Base-by-base conservation (phyloP, 2,888 invertebrate species). In the Troides helena region DNA sequence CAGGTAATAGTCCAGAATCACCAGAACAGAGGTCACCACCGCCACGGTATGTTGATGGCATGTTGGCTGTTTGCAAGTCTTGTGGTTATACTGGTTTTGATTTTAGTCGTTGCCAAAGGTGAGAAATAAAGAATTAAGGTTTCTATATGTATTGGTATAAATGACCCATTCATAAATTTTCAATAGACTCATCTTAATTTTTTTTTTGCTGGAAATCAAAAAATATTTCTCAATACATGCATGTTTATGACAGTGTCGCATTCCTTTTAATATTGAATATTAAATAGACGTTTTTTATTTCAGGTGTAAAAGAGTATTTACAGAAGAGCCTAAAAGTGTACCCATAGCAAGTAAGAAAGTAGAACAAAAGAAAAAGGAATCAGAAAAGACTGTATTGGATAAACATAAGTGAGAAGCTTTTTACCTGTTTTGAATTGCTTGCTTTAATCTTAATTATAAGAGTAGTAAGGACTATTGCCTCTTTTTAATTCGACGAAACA, bases 81-180 rank as follows among this genome's bases (percentile, higher is more conserved):
- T 98, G 98, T 85, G 98, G 98, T 23, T 95, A 95, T 80, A 94
- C 95, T 62, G 97, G 97, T 66, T 93, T 94, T 77, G 96, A 97
- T 85, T 96, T 97, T 84, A 95, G 95, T 76, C 94, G 94, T 72
- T 98, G 98, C 88, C 95, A 96, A 86, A 89, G 95, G 95, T 92
- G 80, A 65, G 36, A 53, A 65, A 10, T 14, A 46, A 14, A 46
- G 2, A 46, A 46, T 46, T 14, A 7, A 43, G 43, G 14, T 12
- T 46, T 46, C 14, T 46, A 14, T 46, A 46, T 46, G 2, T 4
- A 46, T 46, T 46, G 30, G 14, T 46, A 46, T 14, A 14, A 14
- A 46, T 39, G 46, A 14, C 14, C 46, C 46, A 46, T 46, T 12
- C 14, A 46, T 46, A 46, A 14, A 14, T 14, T 46, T 14, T 46